Evolutionary conservation across 2,113 vertebrate species (phyloP).

Genomic region (Oxyruncus cristatus): DNA sequence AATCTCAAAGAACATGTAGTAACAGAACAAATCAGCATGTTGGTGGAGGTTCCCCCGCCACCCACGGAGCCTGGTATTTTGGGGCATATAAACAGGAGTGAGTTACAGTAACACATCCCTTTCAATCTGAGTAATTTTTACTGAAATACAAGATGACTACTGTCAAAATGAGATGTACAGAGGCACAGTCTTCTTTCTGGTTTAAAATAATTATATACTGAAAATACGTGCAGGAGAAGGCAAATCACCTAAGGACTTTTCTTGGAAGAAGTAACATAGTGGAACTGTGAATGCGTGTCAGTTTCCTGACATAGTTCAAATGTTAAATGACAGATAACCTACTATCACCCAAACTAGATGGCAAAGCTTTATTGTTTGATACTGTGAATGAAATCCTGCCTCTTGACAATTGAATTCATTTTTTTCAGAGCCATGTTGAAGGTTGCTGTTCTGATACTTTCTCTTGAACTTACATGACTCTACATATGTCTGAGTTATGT

Average conservation of each 20-base stretch:
- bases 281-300: background rate
- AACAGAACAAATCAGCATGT: constrained; percentile 53
- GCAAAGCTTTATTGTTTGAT: background rate
- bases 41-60: constrained; percentile 50
- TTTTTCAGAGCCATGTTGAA: background rate
- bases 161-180: background rate
- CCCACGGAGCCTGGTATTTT: constrained; percentile 52
- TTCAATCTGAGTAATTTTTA: constrained; percentile 48
- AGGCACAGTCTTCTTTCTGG: background rate
- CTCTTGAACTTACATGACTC: background rate
- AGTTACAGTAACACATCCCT: constrained; percentile 42
- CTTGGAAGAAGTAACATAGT: background rate
- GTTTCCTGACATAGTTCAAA: background rate
- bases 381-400: background rate
- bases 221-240: background rate
- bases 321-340: background rate
- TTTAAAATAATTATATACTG: background rate
- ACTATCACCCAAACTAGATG: background rate
- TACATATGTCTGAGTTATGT: background rate
- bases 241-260: background rate
- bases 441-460: background rate
- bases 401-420: background rate
- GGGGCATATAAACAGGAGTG: constrained; percentile 39
- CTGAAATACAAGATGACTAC: constrained; percentile 3
- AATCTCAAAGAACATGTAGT: constrained; percentile 67